Percentiles rank a stretch among this genome's conserved stretches.
Evolutionary conservation across 2,113 vertebrate species (phyloP).

Genomic region (Zootoca vivipara): DNA sequence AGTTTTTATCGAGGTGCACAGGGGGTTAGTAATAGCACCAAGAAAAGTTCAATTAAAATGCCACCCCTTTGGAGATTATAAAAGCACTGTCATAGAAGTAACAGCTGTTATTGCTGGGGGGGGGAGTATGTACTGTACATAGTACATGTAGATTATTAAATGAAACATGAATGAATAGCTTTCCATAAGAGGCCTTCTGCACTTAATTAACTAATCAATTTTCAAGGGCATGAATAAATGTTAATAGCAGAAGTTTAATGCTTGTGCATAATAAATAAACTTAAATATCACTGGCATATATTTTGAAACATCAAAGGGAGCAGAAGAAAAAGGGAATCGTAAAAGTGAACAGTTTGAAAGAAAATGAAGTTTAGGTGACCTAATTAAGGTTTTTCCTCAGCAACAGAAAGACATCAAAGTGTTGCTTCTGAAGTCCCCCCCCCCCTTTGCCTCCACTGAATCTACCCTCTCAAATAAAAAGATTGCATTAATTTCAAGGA

Average conservation of each 20-base stretch:
- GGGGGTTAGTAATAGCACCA: constrained; percentile 19
- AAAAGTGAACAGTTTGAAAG: constrained; percentile 65
- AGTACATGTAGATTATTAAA: constrained; percentile 64
- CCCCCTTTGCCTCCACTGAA: constrained; percentile 41
- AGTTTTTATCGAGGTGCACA: constrained; percentile 35
- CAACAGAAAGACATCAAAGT: constrained; percentile 68
- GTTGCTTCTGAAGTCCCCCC: constrained; percentile 57
- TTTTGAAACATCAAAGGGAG: constrained; percentile 74
- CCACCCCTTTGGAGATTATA: constrained; percentile 13
- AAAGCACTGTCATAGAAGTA: constrained; percentile 15
- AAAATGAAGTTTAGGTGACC: constrained; percentile 71
- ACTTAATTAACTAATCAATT: constrained; percentile 77
- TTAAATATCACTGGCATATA: constrained; percentile 69
- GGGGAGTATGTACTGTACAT: constrained; percentile 17
- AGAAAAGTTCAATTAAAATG: constrained; percentile 6
- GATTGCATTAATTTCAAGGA: constrained; percentile 66
- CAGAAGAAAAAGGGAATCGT: constrained; percentile 63
- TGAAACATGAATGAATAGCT: constrained; percentile 71
- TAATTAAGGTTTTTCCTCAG: constrained; percentile 67
- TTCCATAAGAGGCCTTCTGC: constrained; percentile 54
- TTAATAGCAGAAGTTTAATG: constrained; percentile 75
- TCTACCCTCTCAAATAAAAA: constrained; percentile 66
- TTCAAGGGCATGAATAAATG: constrained; percentile 74
- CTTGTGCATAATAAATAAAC: constrained; percentile 77
- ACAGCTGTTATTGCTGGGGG: constrained; percentile 42